Evolutionary conservation across 2,113 vertebrate genomes (phyloP).

Genomic region (Cyrtonyx montezumae): DNA sequence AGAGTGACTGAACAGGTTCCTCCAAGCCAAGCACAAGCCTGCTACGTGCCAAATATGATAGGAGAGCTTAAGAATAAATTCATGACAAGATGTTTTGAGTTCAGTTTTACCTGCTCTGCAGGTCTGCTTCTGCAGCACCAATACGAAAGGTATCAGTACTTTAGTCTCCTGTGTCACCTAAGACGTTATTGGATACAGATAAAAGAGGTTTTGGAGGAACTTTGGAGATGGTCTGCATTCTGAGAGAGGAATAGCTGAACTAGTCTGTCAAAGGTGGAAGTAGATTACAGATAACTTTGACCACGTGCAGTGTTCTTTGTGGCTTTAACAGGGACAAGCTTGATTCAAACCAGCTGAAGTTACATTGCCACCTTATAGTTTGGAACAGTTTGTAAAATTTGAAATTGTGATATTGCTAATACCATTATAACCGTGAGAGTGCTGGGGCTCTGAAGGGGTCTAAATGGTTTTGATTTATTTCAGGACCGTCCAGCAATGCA

Average conservation of each 20-base stretch:
- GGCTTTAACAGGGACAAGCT: background rate
- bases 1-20: background rate
- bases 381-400: background rate
- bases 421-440: background rate
- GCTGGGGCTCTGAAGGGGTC: background rate
- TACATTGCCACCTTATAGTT: background rate
- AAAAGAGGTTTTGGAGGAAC: background rate
- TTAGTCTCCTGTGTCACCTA: background rate
- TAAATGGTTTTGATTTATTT: conserved; percentile 56
- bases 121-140: background rate
- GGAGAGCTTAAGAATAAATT: background rate
- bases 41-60: background rate
- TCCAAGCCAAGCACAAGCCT: background rate
- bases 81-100: background rate
- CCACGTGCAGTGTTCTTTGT: background rate
- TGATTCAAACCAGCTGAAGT: background rate
- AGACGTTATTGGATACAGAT: background rate
- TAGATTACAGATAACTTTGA: background rate
- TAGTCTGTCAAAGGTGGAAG: background rate
- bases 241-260: background rate
- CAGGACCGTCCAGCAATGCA: conserved; percentile 98
- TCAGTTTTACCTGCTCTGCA: background rate
- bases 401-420: background rate
- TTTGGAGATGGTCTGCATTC: background rate
- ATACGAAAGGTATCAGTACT: rapidly evolving